Evolutionary conservation across 2,888 invertebrate species (phyloP).

Genomic region (Ecdyonurus torrentis): DNA sequence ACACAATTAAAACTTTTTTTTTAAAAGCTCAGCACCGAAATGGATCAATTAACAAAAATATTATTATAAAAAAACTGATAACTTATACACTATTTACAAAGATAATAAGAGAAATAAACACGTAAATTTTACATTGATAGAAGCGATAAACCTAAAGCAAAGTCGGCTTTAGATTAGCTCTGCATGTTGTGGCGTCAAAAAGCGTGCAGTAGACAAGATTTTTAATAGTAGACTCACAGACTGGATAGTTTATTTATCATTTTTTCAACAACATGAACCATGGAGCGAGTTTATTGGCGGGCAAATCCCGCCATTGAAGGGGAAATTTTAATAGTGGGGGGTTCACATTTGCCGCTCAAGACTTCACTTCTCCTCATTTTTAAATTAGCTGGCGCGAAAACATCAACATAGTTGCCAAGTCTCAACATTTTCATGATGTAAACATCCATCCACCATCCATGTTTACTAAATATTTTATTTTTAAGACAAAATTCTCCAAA

Average conservation of each 20-base stretch:
- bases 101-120: not conserved
- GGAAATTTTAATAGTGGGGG: not conserved
- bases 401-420: not conserved
- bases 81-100: conserved; percentile 1
- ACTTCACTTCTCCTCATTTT: not conserved
- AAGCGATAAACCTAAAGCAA: not conserved
- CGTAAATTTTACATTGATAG: not conserved
- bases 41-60: conserved; percentile 1
- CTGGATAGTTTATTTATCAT: not conserved
- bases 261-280: not conserved
- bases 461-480: no score
- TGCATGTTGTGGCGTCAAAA: not conserved
- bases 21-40: not conserved
- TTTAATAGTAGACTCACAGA: not conserved
- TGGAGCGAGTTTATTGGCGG: not conserved
- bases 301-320: not conserved
- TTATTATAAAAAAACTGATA: not conserved
- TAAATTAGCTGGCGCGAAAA: not conserved
- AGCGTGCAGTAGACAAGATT: conserved; percentile 1
- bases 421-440: not conserved
- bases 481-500: no score
- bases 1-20: not conserved
- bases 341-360: not conserved
- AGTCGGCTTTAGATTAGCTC: not conserved
- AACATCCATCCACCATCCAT: not conserved